Evolutionary conservation across 2,113 vertebrate species (phyloP).

Genomic region (Montifringilla adamsi): DNA sequence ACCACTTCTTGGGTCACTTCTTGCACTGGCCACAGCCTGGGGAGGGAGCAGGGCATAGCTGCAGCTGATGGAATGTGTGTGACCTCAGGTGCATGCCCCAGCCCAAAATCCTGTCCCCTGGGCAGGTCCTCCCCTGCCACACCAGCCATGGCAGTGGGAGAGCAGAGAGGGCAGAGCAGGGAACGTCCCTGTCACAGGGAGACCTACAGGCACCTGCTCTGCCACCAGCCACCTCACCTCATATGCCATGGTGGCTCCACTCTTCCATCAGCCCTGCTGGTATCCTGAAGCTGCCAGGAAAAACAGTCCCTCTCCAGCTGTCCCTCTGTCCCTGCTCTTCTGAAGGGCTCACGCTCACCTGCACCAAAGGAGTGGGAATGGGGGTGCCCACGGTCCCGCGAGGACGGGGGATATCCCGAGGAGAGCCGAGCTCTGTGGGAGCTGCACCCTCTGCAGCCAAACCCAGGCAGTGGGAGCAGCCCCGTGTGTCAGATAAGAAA

Average conservation of each 20-base stretch:
- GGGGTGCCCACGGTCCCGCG: rapidly evolving
- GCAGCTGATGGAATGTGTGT: rapidly evolving
- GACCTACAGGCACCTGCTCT: not conserved
- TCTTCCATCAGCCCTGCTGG: not conserved
- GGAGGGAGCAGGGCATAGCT: not conserved
- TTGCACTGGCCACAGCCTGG: not conserved
- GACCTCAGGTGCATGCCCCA: rapidly evolving
- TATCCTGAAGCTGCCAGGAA: not conserved
- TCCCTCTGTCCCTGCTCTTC: not conserved
- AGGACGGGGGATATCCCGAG: not conserved
- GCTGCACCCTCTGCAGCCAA: not conserved
- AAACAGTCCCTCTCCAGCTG: not conserved
- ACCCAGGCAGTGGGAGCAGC: not conserved
- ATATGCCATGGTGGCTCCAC: rapidly evolving
- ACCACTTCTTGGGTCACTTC: too few relatives aligned
- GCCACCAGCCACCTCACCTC: not conserved
- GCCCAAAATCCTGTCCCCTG: not conserved
- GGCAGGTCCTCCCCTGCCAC: not conserved
- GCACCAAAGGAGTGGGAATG: not conserved
- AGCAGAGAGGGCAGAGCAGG: not conserved
- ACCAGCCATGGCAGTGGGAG: not conserved
- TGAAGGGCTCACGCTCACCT: not conserved
- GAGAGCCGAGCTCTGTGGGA: rapidly evolving
- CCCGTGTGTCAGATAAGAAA: not conserved
- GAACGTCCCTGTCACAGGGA: not conserved